Conservation (phyloP, 2,113 vertebrate species). For the Entelurus aequoreus region DNA sequence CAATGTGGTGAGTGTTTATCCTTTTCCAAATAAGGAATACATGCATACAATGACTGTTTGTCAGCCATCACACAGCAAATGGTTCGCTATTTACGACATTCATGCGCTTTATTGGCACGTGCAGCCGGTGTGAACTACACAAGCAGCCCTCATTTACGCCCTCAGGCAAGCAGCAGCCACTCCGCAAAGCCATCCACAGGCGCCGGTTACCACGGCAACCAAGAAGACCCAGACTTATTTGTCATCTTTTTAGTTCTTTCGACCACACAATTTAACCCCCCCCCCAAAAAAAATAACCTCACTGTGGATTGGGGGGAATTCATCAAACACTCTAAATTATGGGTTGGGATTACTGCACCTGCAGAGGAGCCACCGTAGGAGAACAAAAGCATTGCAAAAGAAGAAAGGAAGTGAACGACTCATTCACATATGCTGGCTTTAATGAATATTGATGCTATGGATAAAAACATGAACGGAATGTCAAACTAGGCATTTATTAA, state of each 20-base stretch:
- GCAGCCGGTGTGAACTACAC: slow-evolving; percentile 23
- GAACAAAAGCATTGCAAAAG: no score
- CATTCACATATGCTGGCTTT: slow-evolving; percentile 12
- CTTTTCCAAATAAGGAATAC: no score
- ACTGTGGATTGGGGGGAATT: slow-evolving; percentile 12
- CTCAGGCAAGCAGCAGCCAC: slow-evolving; percentile 22
- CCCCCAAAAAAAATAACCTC: slow-evolving; percentile 24
- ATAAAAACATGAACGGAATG: neutral
- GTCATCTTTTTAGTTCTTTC: slow-evolving; percentile 32
- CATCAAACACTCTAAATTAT: slow-evolving; percentile 1
- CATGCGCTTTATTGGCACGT: slow-evolving; percentile 47
- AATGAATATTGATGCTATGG: slow-evolving; percentile 20
- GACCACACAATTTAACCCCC: slow-evolving; percentile 10
- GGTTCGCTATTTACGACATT: slow-evolving; percentile 29
- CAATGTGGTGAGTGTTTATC: neutral
- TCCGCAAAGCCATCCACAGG: slow-evolving; percentile 36
- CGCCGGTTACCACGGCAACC: slow-evolving; percentile 61
- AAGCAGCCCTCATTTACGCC: neutral
- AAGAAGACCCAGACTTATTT: slow-evolving; percentile 38
- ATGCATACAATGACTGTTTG: no score
- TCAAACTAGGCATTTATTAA: neutral
- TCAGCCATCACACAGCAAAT: slow-evolving; percentile 17
- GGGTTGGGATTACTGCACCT: no score
- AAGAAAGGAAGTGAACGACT: no score
- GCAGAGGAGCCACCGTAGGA: no score